These are phyloP conservation scores for Galerucella pusilla DNA, from an alignment of 2,888 invertebrate genomes.

Conservation along the genomic window DNA sequence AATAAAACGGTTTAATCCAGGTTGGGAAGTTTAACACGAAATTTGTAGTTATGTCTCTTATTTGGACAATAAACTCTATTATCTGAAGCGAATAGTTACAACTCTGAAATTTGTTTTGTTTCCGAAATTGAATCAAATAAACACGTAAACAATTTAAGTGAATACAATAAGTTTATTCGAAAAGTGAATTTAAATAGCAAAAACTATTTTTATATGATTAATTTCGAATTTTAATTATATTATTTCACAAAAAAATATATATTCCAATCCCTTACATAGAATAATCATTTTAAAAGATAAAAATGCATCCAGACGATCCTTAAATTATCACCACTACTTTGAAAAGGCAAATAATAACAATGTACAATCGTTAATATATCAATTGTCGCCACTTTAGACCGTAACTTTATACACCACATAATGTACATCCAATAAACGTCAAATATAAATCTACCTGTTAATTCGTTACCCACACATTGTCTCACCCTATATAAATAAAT, in stretches of 20 bases:
- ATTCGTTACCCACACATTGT: conserved; percentile 5
- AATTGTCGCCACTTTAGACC: neutral
- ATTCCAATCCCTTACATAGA: too few species aligned
- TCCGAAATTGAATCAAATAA: neutral
- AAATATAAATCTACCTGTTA: neutral
- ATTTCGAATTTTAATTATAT: neutral
- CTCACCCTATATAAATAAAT: conserved; percentile 10
- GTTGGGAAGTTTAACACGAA: conserved; percentile 10
- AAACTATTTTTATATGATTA: neutral
- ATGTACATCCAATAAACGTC: neutral
- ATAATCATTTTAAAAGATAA: too few species aligned
- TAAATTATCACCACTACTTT: too few species aligned
- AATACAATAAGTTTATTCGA: neutral
- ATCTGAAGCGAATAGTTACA: neutral
- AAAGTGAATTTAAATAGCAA: neutral
- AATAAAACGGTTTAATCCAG: conserved; percentile 14
- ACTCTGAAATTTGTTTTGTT: neutral
- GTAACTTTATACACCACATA: neutral
- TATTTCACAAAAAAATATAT: too few species aligned
- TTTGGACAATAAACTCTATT: neutral
- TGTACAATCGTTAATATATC: too few species aligned
- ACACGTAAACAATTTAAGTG: neutral
- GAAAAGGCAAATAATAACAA: too few species aligned
- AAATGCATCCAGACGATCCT: too few species aligned
- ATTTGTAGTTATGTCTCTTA: conserved; percentile 4